These are phyloP conservation scores for Barnardius zonarius DNA, from an alignment of 2,113 vertebrate genomes.

Conservation along the genomic window DNA sequence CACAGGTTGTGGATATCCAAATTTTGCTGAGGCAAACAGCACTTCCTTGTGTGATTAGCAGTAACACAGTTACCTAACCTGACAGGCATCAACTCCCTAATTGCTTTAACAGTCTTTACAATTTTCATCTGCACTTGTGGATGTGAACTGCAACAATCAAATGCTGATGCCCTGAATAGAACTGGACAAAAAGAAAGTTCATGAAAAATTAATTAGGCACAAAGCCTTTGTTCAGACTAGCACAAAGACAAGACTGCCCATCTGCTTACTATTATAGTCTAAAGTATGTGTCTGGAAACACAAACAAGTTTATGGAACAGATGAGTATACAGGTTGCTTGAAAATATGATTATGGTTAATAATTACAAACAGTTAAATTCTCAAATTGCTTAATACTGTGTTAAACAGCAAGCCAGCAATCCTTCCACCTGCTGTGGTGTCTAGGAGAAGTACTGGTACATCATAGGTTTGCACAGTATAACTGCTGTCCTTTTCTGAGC, in stretches of 20 bases:
- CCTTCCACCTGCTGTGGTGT: not conserved
- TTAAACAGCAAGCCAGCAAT: not conserved
- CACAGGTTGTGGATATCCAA: not conserved
- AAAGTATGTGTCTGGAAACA: not conserved
- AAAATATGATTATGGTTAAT: not conserved
- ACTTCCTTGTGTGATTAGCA: not conserved
- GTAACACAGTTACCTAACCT: not conserved
- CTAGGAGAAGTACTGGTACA: not conserved
- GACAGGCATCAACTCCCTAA: not conserved
- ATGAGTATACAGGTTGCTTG: not conserved
- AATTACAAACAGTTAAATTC: not conserved
- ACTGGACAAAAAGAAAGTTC: not conserved
- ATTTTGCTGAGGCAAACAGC: not conserved
- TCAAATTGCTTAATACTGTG: not conserved
- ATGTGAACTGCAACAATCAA: not conserved
- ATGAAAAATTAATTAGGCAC: not conserved
- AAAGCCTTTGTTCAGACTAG: not conserved
- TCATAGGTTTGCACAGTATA: not conserved
- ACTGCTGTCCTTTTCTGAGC: not conserved
- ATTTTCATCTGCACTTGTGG: not conserved
- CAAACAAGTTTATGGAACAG: not conserved
- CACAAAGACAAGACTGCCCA: not conserved
- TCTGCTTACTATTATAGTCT: not conserved
- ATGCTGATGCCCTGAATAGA: not conserved
- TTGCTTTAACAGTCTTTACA: not conserved